Evolutionary conservation across 2,113 vertebrate species (phyloP).

Genomic region (Miniopterus natalensis): DNA sequence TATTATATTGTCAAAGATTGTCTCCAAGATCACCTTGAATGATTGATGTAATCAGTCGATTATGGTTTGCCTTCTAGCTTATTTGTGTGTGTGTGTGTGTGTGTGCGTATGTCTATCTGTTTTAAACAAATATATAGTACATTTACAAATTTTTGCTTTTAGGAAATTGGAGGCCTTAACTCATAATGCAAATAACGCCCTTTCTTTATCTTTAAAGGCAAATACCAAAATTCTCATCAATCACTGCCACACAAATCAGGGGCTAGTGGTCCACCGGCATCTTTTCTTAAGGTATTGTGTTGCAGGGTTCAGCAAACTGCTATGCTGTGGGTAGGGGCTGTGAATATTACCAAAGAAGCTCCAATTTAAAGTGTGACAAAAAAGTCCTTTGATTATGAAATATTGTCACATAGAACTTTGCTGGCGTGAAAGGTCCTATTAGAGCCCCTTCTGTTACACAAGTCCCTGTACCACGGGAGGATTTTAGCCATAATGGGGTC

Average conservation of each 20-base stretch:
- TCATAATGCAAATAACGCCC: not conserved
- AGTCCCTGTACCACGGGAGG: not conserved
- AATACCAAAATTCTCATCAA: constrained; percentile 90
- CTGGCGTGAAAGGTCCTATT: accelerated
- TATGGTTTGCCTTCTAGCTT: not conserved
- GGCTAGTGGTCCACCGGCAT: constrained; percentile 90
- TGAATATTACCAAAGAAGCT: not conserved
- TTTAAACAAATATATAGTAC: not conserved
- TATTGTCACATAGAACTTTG: no score
- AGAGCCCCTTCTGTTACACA: no score
- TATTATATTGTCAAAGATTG: not conserved
- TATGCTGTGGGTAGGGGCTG: accelerated
- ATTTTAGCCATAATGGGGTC: not conserved
- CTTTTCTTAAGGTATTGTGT: constrained; percentile 89
- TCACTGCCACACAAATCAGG: constrained; percentile 94
- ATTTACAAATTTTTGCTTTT: not conserved
- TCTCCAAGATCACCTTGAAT: not conserved
- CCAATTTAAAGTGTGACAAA: not conserved
- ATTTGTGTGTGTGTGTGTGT: no score
- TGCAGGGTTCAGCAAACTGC: accelerated
- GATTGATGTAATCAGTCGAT: not conserved
- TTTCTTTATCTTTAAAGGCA: constrained; percentile 87
- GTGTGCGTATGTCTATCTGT: no score
- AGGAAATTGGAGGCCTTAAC: not conserved
- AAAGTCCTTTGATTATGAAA: not conserved